Base-by-base conservation (phyloP, 2,888 invertebrate species). In the Epinotia brunnichana region DNA sequence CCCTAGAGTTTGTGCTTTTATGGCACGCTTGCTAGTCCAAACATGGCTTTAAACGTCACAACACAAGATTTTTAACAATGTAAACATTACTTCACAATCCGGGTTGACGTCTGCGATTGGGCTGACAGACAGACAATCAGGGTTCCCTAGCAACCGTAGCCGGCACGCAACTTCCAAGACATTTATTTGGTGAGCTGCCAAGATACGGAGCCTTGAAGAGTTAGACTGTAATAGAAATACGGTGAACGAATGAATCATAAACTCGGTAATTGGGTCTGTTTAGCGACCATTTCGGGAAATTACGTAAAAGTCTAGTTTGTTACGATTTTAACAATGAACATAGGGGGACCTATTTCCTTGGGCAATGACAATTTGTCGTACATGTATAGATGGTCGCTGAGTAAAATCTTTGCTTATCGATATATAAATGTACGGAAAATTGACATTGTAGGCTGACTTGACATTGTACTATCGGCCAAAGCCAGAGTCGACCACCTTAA, bases 151-250 rank as follows among this genome's bases (percentile, higher is more conserved):
- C 64, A 48, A 68, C 61, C 24, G 41, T 48, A 35, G 53, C 13
- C 61, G 24, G 17, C 60, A 66, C 71, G 61, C 72, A 68, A 72
- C 72, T 54, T 72, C 68, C 35, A 68, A 72, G 66, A 71, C 67
- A 60, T 17, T 61, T 71, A 60, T 17, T 61, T 71, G 53, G 48
- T 21, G 15, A 60, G 13, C 35, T 61, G 67, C 72, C 67, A 62
- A 68, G 21, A 60, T 17, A 69, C 15, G 29, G 29, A 57, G 66
- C 60, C 11, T 61, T 67, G 67, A 24, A 53, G 41, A 35, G 21
- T 44, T 21, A 51, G 56, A 48, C 62, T 39, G 63, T 64, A 21
- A 66, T 24, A 66, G 64, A 64, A 64, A 53, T 64, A 63, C 63
- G 54, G 48, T 48, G 48, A 9, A 1, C 19, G 61, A 48, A 62